Conservation (phyloP, 1,140 invertebrate species). For the Latrodectus geometricus region DNA sequence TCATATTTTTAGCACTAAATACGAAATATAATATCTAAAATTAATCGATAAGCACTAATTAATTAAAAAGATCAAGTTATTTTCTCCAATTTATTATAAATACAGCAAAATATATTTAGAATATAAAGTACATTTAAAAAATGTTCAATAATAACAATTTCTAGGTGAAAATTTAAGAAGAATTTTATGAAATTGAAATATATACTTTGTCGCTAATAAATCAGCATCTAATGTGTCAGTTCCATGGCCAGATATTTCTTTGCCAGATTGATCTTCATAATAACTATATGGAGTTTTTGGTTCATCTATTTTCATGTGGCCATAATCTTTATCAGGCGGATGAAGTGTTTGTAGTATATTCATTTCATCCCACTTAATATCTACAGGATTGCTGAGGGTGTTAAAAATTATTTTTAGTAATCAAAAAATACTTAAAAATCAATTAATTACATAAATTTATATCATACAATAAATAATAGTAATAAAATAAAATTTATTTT, state of each 20-base stretch:
- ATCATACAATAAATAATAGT: too few species aligned
- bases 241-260: slow-evolving; percentile 73
- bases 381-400: slow-evolving; percentile 60
- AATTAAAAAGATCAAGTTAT: too few species aligned
- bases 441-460: too few species aligned
- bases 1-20: too few species aligned
- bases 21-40: too few species aligned
- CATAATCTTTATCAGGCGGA: slow-evolving; percentile 98
- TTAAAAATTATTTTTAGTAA: neutral
- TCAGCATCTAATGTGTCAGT: slow-evolving; percentile 76
- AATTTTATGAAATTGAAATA: neutral
- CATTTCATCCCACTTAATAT: slow-evolving; percentile 98
- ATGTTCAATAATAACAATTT: too few species aligned
- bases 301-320: slow-evolving; percentile 99
- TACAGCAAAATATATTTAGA: too few species aligned
- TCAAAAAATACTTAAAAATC: too few species aligned
- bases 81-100: too few species aligned
- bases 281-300: slow-evolving; percentile 96
- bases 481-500: too few species aligned
- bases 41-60: too few species aligned
- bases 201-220: slow-evolving; percentile 78
- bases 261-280: slow-evolving; percentile 72
- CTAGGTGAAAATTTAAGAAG: neutral
- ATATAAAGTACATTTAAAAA: too few species aligned
- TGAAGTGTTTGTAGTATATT: slow-evolving; percentile 98